Conservation (phyloP, 2,113 vertebrate species). For the Ameiurus melas region DNA sequence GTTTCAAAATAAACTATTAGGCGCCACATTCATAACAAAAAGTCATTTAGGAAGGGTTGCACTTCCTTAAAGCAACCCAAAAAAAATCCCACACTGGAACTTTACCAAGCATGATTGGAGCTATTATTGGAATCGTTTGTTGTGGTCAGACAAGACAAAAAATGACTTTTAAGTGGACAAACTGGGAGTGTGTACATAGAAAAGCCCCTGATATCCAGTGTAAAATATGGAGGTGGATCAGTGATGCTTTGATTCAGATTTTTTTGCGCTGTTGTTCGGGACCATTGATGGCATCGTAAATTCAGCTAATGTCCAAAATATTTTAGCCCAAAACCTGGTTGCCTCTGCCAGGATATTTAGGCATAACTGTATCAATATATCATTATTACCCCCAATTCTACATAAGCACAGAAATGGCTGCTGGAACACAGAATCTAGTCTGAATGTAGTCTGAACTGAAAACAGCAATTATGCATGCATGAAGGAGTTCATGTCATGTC, state of each 20-base stretch:
- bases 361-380: background rate
- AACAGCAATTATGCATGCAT: background rate
- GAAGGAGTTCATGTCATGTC: background rate
- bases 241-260: background rate
- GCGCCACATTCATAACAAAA: constrained; percentile 29
- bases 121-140: background rate
- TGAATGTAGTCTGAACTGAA: background rate
- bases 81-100: background rate
- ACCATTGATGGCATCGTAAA: background rate
- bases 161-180: background rate
- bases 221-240: background rate
- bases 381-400: background rate
- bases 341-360: background rate
- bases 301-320: background rate
- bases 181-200: background rate
- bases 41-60: constrained; percentile 20
- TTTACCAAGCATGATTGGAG: constrained; percentile 2
- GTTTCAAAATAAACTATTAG: constrained; percentile 23
- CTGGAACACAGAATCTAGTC: background rate
- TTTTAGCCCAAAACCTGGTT: background rate
- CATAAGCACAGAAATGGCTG: background rate
- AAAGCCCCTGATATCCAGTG: background rate
- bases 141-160: background rate
- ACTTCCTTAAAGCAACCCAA: constrained; percentile 23
- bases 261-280: background rate